phyloP scores from a whole-genome alignment of 2,888 invertebrate species.

The Hipparchia sbordonii region DNA sequence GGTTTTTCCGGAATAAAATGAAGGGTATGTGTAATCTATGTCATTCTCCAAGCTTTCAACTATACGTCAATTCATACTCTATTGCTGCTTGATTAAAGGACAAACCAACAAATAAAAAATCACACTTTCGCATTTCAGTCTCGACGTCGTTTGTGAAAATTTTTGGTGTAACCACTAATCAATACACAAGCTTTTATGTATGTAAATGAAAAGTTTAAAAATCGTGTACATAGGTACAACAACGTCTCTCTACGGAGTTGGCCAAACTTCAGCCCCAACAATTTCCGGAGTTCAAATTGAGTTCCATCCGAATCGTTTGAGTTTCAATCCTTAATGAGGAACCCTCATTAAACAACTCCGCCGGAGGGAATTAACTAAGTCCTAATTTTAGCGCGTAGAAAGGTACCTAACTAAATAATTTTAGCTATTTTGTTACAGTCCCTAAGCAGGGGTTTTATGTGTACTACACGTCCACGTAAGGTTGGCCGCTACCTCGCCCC shows the following conservation, averaged over 20 bases:
- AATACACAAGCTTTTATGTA: too few relatives aligned
- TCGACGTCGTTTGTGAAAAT: too few relatives aligned
- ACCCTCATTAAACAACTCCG: constrained; percentile 52
- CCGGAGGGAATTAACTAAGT: constrained; percentile 48
- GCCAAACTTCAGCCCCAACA: constrained; percentile 40
- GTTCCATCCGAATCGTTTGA: constrained; percentile 50
- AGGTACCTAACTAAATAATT: constrained; percentile 5
- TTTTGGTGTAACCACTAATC: too few relatives aligned
- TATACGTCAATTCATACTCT: too few relatives aligned
- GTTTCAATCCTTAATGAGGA: constrained; percentile 56
- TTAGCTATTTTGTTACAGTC: not conserved
- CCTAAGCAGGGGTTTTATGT: not conserved
- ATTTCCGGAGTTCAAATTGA: constrained; percentile 50
- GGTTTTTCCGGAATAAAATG: too few relatives aligned
- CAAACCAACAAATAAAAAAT: too few relatives aligned
- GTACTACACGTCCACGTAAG: not conserved
- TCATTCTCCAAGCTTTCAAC: too few relatives aligned
- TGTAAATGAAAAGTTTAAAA: too few relatives aligned
- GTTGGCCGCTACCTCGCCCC: not conserved
- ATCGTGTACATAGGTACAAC: constrained; percentile 15
- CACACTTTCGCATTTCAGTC: too few relatives aligned
- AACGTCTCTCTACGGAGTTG: constrained; percentile 37
- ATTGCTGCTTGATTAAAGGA: too few relatives aligned
- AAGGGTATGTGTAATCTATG: too few relatives aligned
- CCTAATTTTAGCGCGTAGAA: constrained; percentile 43